Evolutionary conservation across 2,888 invertebrate species (phyloP), one percentile per base, ranked within the genome.

Genomic region (Acanthopleura granulata): DNA sequence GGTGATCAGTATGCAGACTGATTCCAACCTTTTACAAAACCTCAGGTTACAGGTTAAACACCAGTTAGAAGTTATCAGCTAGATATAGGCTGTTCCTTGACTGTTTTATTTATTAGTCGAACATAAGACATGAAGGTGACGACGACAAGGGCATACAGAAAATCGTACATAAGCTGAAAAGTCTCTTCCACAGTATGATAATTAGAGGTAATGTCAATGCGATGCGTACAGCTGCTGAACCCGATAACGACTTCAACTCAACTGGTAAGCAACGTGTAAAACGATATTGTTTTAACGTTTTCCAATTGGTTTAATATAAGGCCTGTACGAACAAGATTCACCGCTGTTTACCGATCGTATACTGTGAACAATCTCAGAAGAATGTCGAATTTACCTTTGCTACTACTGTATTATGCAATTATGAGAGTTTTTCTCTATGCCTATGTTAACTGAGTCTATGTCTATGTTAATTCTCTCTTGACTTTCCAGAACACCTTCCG

Each of bases 141-240:
- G 57, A 57, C 18, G 57, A 57, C 18, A 57, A 57, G 22, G 12
- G n/a, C 3, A 22, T 57, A 22, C 57, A 57, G 22, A 57, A 57
- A 57, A 12, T 57, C n/a, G 57, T 22, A 3, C 22, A 57, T 57
- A 57, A 57, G 12, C 18, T 57, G n/a, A 18, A 22, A 57, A 18
- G 12, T 12, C 57, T 57, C 57, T 57, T 57, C 57, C n/a, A 22
- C 18, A 57, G 12, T 4, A 12, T 57, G 57, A 57, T 57, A 57
- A 57, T 4, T 22, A 12, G 57, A 18, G 57, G 12, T n/a, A 57
- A 51, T 18, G 1, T 22, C n/a, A 12, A n/a, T 18, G 12, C 51
- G 18, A 14, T 14, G 14, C 18, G 14, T 15, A n/a, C 57, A n/a
- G 79, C 81, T 22, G 80, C 81, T 18, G 82, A 82, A 69, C 77